Base-by-base conservation (phyloP, 2,888 invertebrate species). In the Tridacna gigas region DNA sequence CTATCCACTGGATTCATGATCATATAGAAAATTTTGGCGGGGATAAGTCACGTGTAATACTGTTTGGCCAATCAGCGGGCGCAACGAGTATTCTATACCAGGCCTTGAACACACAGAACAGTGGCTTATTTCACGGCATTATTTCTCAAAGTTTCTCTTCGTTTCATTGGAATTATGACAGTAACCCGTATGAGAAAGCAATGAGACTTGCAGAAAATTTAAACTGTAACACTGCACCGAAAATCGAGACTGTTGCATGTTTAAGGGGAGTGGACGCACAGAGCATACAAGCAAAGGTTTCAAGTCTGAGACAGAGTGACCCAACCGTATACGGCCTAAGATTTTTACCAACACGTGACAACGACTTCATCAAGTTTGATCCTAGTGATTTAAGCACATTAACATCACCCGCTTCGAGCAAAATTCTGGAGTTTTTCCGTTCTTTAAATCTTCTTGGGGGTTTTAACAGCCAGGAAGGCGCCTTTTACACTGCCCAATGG, bases 1-100 rank as follows among this genome's bases (percentile, higher is more conserved):
- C 99, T 4, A 97, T 99, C 90, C 96, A 97, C 80, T 99, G 99
- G 99, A 96, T 99, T 48, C 97, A 97, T 94, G 97, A 98, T 89
- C 98, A 99, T 94, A 98, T 98, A 26, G 83, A 67, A 13, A 28
- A 28, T 20, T 93, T 92, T 77, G 91, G 91, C n/a, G 93, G 93
- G 0, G 88, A 93, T 83, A 75, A 83, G 2, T 28, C 84, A 13
- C 73, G 80, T 13, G 83, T 93, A 0, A 91, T 91, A 9, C 25
- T 88, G 45, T 90, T 91, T 79, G 93, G 93, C 20, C 89, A 91
- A 51, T 92, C 92, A 48, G 92, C 93, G 0, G 92, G 92, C 0
- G 81, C 88, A 0, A 89, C 84, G 5, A 88, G 89, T 61, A 88
- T 89, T 2, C 82, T 90, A 20, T 84, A 85, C 37, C 91, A 92